Conservation (phyloP, 2,888 invertebrate species). For the Drosophila infuscata region DNA sequence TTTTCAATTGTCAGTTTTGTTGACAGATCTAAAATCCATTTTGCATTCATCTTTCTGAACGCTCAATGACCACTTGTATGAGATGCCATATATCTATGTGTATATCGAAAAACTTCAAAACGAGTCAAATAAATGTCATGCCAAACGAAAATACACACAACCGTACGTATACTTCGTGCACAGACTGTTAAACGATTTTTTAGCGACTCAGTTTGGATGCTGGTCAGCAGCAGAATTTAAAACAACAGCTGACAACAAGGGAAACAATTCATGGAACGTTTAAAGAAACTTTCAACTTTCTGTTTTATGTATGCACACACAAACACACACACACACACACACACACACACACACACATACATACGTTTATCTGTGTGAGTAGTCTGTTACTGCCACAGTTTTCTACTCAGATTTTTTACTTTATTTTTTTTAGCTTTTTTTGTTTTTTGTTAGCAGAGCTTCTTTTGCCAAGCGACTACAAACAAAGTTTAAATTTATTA, state of each 20-base stretch:
- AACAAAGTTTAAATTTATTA: conserved; percentile 78
- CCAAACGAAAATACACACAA: conserved; percentile 9
- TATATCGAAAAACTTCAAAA: conserved; percentile 56
- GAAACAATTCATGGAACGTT: conserved; percentile 72
- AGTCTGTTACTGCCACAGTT: conserved; percentile 22
- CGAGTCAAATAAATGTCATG: conserved; percentile 72
- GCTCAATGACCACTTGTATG: conserved; percentile 2
- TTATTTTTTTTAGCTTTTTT: not conserved
- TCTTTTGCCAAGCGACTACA: conserved; percentile 52
- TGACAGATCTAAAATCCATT: conserved; percentile 29
- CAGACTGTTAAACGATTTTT: conserved; percentile 70
- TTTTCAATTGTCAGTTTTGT: conserved; percentile 1
- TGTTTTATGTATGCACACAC: conserved; percentile 52
- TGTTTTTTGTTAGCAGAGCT: conserved; percentile 8
- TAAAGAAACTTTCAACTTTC: conserved; percentile 73
- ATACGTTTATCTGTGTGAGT: conserved; percentile 17
- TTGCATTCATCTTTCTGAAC: conserved; percentile 13
- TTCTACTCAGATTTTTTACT: conserved; percentile 6
- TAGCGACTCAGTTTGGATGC: conserved; percentile 45
- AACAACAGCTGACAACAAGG: conserved; percentile 36
- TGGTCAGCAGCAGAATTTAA: conserved; percentile 28
- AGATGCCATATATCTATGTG: conserved; percentile 7
- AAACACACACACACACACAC: not conserved
- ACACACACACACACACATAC: not conserved
- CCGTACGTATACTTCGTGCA: conserved; percentile 42